These are phyloP conservation scores for Diadumene lineata DNA, from an alignment of 92 coral and sea anemone genomes.

Conservation along the genomic window DNA sequence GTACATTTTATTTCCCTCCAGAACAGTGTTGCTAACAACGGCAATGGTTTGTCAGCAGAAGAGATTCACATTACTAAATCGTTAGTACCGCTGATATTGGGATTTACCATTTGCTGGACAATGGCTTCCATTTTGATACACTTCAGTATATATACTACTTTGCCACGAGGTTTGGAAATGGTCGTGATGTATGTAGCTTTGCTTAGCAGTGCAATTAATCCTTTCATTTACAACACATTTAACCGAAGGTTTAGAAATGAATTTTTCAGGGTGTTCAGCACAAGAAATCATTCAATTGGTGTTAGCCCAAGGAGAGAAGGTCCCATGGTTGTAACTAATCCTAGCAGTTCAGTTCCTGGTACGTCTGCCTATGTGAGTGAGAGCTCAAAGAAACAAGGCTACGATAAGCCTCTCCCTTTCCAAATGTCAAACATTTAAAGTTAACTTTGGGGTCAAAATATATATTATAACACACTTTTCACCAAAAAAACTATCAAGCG, in stretches of 20 bases:
- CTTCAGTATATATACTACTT: neutral
- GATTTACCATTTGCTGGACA: conserved; percentile 24
- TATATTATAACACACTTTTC: too few species aligned
- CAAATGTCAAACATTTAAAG: too few species aligned
- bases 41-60: neutral
- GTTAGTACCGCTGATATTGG: conserved; percentile 25
- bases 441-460: too few species aligned
- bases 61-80: conserved; percentile 24
- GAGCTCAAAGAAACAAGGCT: too few species aligned
- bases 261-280: conserved; percentile 11
- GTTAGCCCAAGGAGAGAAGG: too few species aligned
- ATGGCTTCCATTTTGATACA: conserved; percentile 2
- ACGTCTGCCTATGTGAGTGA: too few species aligned
- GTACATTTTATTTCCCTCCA: conserved; percentile 3
- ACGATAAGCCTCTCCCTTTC: too few species aligned
- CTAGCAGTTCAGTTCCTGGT: too few species aligned
- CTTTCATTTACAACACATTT: conserved; percentile 18
- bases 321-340: too few species aligned
- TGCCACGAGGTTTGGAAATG: conserved; percentile 26
- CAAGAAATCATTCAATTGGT: neutral
- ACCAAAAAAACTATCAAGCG: too few species aligned
- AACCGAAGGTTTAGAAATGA: conserved; percentile 22
- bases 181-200: conserved; percentile 1
- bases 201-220: conserved; percentile 29
- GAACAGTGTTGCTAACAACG: neutral